phyloP scores from a whole-genome alignment of 2,113 vertebrate genomes.

The Columbina picui region DNA sequence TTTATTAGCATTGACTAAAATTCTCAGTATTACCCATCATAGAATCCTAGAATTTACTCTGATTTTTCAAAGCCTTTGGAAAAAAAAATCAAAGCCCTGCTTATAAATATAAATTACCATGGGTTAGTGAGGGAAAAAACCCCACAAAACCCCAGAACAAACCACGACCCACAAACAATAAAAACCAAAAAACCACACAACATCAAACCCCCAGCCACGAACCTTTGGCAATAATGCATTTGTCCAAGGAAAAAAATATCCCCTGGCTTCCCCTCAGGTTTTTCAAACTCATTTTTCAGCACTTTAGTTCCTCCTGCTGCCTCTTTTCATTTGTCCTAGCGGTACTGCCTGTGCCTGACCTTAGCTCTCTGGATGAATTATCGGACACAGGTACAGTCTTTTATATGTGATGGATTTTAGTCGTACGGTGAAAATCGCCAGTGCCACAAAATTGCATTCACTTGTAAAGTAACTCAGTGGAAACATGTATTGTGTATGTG shows the following conservation, averaged over 20 bases:
- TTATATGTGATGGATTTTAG: neutral
- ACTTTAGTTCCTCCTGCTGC: neutral
- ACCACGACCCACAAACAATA: neutral
- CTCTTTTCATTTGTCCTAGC: neutral
- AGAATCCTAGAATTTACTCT: neutral
- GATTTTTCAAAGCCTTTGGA: neutral
- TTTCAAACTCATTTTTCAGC: neutral
- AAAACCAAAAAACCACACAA: neutral
- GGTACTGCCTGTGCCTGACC: neutral
- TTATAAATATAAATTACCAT: neutral
- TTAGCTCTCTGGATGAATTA: neutral
- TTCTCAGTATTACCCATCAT: neutral
- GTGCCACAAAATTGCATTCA: conserved; percentile 18
- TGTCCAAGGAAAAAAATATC: neutral
- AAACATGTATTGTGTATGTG: conserved; percentile 28
- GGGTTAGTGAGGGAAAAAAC: neutral
- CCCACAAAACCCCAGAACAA: too few relatives aligned
- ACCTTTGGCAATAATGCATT: neutral
- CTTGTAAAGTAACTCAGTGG: conserved; percentile 2
- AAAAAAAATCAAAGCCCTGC: neutral
- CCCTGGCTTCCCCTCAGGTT: neutral
- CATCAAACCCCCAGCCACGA: neutral
- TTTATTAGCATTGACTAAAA: neutral
- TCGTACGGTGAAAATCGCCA: neutral
- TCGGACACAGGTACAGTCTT: neutral